phyloP scores from a whole-genome alignment of 2,797 vertebrate species.

The Macropodus opercularis region DNA sequence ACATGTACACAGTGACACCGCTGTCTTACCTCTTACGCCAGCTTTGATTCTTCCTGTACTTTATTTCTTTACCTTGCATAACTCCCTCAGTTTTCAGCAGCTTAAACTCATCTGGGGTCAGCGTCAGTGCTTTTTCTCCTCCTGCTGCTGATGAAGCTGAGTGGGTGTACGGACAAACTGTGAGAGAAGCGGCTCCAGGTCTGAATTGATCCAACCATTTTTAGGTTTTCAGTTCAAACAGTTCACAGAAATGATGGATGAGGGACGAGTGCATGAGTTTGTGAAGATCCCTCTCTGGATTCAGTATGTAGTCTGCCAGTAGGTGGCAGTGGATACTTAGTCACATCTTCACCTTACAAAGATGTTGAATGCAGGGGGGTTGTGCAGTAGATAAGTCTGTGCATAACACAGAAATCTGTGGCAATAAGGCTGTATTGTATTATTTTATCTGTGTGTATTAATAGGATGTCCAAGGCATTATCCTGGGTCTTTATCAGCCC shows the following conservation, averaged over 20 bases:
- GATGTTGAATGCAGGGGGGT: background rate
- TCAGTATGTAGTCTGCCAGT: conserved; percentile 28
- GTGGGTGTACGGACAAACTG: background rate
- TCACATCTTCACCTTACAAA: background rate
- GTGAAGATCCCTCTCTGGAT: background rate
- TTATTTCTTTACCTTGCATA: background rate
- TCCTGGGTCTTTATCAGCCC: conserved; percentile 37
- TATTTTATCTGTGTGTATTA: conserved; percentile 14
- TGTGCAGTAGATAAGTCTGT: background rate
- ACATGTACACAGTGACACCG: background rate
- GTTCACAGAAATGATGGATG: background rate
- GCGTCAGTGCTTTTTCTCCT: too few species aligned
- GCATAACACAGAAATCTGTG: background rate
- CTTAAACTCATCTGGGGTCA: background rate
- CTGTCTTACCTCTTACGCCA: background rate
- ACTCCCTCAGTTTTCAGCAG: background rate
- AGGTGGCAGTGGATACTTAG: conserved; percentile 46
- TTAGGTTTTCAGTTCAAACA: background rate
- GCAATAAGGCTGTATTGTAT: background rate
- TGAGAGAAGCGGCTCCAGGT: background rate
- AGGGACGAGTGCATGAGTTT: background rate
- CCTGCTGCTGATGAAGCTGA: background rate
- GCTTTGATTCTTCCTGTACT: background rate
- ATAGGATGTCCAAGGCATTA: conserved; percentile 21
- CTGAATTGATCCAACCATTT: background rate